A percentile compares a stretch with the other conserved stretches of the same genome.
Evolutionary conservation across 2,113 vertebrate species (phyloP).

Genomic region (Leptobrachium leishanense): DNA sequence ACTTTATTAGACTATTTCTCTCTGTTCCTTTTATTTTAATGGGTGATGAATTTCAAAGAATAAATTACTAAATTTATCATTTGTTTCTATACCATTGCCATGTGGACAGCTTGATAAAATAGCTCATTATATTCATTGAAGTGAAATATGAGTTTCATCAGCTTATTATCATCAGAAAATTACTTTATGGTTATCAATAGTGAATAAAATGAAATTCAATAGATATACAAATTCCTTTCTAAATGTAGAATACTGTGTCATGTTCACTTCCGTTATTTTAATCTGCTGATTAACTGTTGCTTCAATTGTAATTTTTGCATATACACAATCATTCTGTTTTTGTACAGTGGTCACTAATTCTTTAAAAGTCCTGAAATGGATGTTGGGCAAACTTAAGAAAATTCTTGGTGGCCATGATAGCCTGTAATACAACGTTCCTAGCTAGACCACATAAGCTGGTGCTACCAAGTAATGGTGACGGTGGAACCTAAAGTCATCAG

Average conservation of each 20-base stretch:
- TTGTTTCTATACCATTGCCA: slow-evolving; percentile 71
- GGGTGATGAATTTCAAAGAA: slow-evolving; percentile 72
- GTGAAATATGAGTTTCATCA: slow-evolving; percentile 82
- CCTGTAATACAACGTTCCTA: no score
- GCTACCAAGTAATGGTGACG: no score
- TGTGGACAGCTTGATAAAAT: slow-evolving; percentile 81
- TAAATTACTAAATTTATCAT: slow-evolving; percentile 82
- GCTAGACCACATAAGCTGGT: no score
- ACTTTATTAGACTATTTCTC: slow-evolving; percentile 44
- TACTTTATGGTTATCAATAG: slow-evolving; percentile 72
- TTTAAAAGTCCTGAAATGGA: no score
- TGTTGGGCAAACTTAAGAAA: no score
- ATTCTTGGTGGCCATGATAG: no score
- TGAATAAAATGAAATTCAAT: slow-evolving; percentile 23
- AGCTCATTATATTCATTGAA: slow-evolving; percentile 80
- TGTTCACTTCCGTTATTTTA: no score
- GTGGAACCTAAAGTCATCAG: no score
- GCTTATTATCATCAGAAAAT: slow-evolving; percentile 78
- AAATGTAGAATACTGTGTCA: background rate
- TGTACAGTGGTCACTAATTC: no score
- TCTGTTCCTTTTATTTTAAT: slow-evolving; percentile 63
- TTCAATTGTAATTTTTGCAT: no score
- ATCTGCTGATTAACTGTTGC: no score
- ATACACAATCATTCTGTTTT: no score
- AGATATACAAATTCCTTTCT: slow-evolving; percentile 13